phyloP scores from a whole-genome alignment of 2,113 vertebrate genomes.

The Melanerpes aurifrons region DNA sequence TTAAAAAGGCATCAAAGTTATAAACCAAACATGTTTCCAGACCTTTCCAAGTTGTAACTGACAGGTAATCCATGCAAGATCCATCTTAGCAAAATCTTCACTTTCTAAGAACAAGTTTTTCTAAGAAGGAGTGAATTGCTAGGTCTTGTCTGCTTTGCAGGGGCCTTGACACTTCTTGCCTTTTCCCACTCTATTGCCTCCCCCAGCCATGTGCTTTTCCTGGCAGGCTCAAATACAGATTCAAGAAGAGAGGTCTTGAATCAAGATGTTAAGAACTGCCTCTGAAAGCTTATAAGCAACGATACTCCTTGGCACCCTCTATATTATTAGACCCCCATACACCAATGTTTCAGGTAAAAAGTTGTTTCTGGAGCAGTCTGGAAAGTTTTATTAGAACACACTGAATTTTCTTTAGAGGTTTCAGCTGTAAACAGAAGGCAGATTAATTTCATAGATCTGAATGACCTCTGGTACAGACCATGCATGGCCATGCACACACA shows the following conservation, averaged over 20 bases:
- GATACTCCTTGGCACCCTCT: background rate
- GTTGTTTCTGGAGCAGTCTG: background rate
- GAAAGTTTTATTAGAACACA: background rate
- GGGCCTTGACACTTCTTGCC: background rate
- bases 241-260: background rate
- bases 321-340: background rate
- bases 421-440: background rate
- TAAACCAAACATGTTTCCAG: background rate
- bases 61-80: background rate
- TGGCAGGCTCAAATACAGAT: background rate
- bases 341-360: background rate
- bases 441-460: background rate
- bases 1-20: background rate
- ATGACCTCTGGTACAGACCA: background rate
- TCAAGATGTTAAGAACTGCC: background rate
- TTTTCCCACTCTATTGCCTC: background rate
- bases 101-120: background rate
- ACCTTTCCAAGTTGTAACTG: background rate
- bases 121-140: background rate
- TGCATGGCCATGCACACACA: accelerated
- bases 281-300: background rate
- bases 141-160: background rate
- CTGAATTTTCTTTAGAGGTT: background rate
- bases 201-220: accelerated
- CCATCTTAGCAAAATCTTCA: background rate